These are phyloP conservation scores for Sinella curviseta DNA, from an alignment of 1,140 invertebrate species.

Conservation along the genomic window DNA sequence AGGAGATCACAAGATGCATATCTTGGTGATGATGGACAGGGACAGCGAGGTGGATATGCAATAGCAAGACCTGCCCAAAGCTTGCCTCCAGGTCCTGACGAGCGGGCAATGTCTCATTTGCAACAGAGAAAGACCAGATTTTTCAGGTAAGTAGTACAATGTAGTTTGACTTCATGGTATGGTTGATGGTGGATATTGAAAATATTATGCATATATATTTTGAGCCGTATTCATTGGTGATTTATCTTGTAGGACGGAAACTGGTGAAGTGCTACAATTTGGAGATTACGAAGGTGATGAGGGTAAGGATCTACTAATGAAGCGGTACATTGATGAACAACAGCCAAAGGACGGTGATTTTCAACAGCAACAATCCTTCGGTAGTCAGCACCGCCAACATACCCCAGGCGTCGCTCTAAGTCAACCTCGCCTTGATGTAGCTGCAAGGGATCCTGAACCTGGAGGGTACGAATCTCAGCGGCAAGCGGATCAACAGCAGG, in stretches of 20 bases:
- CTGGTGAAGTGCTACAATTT: conserved; percentile 47
- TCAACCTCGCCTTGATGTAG: conserved; percentile 19
- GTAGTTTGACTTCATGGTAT: not conserved
- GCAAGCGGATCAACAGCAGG: not conserved
- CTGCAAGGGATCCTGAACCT: not conserved
- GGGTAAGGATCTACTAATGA: conserved; percentile 48
- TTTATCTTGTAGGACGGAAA: conserved; percentile 43
- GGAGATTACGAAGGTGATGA: conserved; percentile 46
- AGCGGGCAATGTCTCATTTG: conserved; percentile 33
- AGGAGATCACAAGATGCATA: not conserved
- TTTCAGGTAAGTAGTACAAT: conserved; percentile 36
- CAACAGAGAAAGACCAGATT: conserved; percentile 36
- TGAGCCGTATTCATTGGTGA: not conserved
- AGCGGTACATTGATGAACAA: conserved; percentile 46
- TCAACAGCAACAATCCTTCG: conserved; percentile 17
- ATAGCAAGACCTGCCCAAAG: conserved; percentile 5
- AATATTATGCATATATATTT: too few relatives aligned
- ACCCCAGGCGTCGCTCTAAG: not conserved
- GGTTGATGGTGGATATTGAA: not conserved
- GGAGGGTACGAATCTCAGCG: not conserved
- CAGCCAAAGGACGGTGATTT: conserved; percentile 17
- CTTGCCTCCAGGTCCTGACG: conserved; percentile 9
- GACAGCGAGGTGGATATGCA: not conserved
- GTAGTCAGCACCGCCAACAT: not conserved
- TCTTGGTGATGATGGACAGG: not conserved